Conservation (phyloP, 2,113 vertebrate species). For the Onychostoma macrolepis region DNA sequence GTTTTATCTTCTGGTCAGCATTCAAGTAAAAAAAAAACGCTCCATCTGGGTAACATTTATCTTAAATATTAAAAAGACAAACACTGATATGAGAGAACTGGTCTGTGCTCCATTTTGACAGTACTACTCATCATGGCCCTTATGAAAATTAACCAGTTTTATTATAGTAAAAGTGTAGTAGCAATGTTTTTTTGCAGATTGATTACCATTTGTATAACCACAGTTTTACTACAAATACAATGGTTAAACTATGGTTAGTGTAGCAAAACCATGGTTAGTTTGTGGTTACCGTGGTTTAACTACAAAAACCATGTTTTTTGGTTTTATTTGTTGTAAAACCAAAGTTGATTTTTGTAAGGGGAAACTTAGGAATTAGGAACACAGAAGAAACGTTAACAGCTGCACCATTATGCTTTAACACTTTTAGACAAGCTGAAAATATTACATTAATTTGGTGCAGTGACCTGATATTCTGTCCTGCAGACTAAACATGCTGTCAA, state of each 20-base stretch:
- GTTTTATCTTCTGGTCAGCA: neutral
- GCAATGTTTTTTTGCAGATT: too few species aligned
- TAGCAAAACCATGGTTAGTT: too few species aligned
- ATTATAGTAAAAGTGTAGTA: too few species aligned
- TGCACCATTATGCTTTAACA: neutral
- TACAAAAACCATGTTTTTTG: too few species aligned
- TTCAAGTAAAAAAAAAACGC: neutral
- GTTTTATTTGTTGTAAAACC: neutral
- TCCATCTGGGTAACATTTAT: neutral
- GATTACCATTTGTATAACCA: too few species aligned
- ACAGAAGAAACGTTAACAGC: slow-evolving; percentile 6
- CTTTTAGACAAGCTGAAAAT: neutral
- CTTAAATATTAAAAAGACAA: too few species aligned
- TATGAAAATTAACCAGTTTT: too few species aligned
- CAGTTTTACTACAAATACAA: too few species aligned
- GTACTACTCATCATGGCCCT: neutral
- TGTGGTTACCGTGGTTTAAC: too few species aligned
- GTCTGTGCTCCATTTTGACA: neutral
- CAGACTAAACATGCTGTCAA: slow-evolving; percentile 49
- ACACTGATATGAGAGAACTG: neutral
- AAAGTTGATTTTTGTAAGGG: too few species aligned
- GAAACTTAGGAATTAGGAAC: neutral
- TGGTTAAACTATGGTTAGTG: too few species aligned
- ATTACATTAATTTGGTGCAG: neutral
- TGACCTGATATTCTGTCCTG: neutral